A percentile compares a stretch with the other conserved stretches of the same genome.
These are phyloP conservation scores for Phaedon cochleariae DNA, from an alignment of 2,888 invertebrate genomes.

Conservation along the genomic window DNA sequence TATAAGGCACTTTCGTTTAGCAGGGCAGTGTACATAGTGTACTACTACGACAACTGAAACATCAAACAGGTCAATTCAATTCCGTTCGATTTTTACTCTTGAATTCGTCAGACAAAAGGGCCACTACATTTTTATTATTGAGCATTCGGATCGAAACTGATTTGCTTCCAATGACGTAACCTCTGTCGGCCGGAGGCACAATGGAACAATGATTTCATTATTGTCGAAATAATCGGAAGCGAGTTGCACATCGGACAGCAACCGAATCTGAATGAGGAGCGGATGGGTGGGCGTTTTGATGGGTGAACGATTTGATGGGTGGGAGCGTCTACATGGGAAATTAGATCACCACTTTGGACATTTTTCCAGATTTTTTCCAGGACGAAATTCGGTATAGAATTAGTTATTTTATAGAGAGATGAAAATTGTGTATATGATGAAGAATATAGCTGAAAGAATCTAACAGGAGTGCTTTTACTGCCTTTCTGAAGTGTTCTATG, in stretches of 20 bases:
- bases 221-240: constrained; percentile 54
- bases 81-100: neutral
- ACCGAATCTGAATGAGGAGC: constrained; percentile 33
- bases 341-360: neutral
- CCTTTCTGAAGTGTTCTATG: no score
- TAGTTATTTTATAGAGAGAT: no score
- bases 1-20: no score
- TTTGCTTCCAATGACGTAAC: constrained; percentile 53
- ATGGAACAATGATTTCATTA: constrained; percentile 54
- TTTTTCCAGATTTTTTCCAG: neutral
- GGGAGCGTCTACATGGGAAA: no score
- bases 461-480: no score
- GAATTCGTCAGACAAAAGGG: constrained; percentile 11
- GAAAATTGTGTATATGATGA: no score
- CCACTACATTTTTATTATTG: constrained; percentile 25
- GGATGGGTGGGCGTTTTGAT: neutral
- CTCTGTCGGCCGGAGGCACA: constrained; percentile 45
- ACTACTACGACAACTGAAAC: no score
- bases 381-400: no score
- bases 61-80: neutral
- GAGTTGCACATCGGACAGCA: constrained; percentile 40
- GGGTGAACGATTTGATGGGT: neutral
- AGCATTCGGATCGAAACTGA: constrained; percentile 44
- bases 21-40: no score
- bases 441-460: no score